These are phyloP conservation scores for Meriones psammophilus DNA, from an alignment of 2,797 vertebrate species.

Conservation along the genomic window DNA sequence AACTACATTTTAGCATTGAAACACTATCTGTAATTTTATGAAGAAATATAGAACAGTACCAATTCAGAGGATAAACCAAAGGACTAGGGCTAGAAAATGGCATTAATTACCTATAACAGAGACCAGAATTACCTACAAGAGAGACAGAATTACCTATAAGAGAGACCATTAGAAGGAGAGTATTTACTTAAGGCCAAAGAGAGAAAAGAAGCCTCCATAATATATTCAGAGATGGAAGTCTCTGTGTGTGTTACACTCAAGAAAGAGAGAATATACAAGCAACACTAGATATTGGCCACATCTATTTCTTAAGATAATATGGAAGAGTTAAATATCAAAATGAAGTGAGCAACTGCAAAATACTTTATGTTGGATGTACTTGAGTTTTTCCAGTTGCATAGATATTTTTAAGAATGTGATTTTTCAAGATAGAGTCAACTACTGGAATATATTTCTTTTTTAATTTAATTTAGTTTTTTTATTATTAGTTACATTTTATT, in stretches of 20 bases:
- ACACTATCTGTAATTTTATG: not conserved
- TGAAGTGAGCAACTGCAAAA: constrained; percentile 29
- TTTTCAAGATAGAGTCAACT: constrained; percentile 18
- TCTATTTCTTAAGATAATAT: constrained; percentile 21
- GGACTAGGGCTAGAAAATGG: not conserved
- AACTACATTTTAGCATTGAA: not conserved
- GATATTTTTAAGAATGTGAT: not conserved
- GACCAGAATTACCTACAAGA: too few relatives aligned
- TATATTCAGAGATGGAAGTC: not conserved
- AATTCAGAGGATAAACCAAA: not conserved
- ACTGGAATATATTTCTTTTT: too few relatives aligned
- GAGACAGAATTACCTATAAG: not conserved
- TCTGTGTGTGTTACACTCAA: constrained; percentile 4
- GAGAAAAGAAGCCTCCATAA: not conserved
- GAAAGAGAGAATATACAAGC: constrained; percentile 11
- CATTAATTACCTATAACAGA: not conserved
- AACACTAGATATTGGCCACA: not conserved
- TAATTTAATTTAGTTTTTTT: too few relatives aligned
- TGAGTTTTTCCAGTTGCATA: not conserved
- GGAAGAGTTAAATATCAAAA: not conserved
- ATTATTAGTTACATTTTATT: too few relatives aligned
- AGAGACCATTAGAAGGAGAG: not conserved
- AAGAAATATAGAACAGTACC: not conserved
- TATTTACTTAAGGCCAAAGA: constrained; percentile 23
- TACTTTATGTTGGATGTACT: not conserved